Evolutionary conservation across 2,113 vertebrate species (phyloP).

Genomic region (Sterna hirundo): DNA sequence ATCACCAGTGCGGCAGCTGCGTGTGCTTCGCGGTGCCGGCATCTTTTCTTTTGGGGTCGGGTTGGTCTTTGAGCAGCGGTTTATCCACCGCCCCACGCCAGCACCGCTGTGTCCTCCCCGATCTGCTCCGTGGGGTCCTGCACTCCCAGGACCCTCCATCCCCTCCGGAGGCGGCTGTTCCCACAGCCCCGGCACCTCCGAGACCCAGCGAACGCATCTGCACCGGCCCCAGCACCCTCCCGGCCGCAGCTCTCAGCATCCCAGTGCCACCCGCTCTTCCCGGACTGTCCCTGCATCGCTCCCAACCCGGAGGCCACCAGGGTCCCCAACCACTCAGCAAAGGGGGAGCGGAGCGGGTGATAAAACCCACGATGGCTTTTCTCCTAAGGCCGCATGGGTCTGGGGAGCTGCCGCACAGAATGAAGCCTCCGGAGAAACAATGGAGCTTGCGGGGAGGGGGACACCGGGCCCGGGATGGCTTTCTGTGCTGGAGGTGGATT

Average conservation of each 20-base stretch:
- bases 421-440: background rate
- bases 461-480: background rate
- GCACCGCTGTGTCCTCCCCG: background rate
- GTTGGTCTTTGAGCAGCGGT: background rate
- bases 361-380: background rate
- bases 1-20: constrained; percentile 65
- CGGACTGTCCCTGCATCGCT: background rate
- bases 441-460: background rate
- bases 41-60: background rate
- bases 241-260: background rate
- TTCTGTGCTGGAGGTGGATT: background rate
- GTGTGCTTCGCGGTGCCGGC: background rate
- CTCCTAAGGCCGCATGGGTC: background rate
- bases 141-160: rapidly evolving
- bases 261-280: background rate
- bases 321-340: background rate
- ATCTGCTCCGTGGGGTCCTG: background rate
- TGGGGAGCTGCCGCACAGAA: background rate
- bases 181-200: background rate
- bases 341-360: background rate
- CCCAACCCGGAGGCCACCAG: background rate
- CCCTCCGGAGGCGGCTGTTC: background rate
- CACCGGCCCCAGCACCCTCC: background rate
- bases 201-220: background rate
- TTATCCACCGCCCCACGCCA: background rate